Base-by-base conservation (phyloP, 2,888 invertebrate genomes). In the Drymonia ruficornis region DNA sequence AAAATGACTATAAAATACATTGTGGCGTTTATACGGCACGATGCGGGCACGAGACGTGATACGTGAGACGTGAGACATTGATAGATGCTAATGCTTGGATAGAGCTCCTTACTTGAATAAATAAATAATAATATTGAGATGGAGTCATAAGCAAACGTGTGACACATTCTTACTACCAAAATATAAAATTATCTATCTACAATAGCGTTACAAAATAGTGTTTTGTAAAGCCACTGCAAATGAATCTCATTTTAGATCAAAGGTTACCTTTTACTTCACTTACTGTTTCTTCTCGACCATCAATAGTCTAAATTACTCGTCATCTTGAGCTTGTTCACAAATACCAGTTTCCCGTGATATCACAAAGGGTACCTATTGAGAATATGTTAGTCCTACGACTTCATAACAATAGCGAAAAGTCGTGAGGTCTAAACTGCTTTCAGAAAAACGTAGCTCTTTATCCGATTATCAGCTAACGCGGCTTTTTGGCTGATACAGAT, bases 1-100 rank as follows among this genome's bases (percentile, higher is more conserved):
- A 91, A 91, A 91, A 91, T 91, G 86, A 87, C 81, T 88, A 82
- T 81, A 87, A 89, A 89, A 86, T 79, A 88, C 80, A 77, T 59
- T 45, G 67, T 49, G 19, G 47, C 12, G 12, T 73, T 88, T 84
- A 74, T 0, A 69, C 0, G 2, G 0, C 0, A 61, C 86, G 89
- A 70, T 43, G 72, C 83, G 83, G 16, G 18, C 0, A 45, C 71
- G 70, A 46, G 23, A 55, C 58, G 61, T 11, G 48, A 28, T 46
- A 23, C 23, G 23, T 23, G 23, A 23, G 23, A 23, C 23, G 23
- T 7, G 1, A 23, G 5, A n/a, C 16, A 23, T 44, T 42, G 18
- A 16, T 18, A 59, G 53, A 11, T 15, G 12, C 7, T 23, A 44
- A 23, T 40, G 11, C 0, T 38, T 2, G 12, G 1, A 28, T 44